Evolutionary conservation across 30 jellyfish, hydroid and myxozoan species (phyloP).

Genomic region (Aurelia sp.): DNA sequence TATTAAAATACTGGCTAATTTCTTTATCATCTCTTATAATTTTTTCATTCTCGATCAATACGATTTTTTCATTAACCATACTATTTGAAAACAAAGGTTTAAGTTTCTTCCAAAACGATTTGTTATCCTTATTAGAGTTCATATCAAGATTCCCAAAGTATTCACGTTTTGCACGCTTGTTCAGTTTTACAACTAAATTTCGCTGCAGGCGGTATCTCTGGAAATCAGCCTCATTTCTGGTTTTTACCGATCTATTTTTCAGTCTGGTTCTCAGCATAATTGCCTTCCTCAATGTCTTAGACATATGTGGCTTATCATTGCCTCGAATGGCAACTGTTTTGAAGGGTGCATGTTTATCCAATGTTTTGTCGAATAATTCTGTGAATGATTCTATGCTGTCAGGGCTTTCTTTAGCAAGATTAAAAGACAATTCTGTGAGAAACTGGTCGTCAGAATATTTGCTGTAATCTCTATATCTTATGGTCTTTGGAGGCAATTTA

Average conservation of each 20-base stretch:
- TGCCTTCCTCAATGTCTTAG: background rate
- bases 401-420: no score
- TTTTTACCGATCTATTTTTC: no score
- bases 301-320: background rate
- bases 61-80: background rate
- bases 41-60: background rate
- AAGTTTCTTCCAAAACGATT: constrained; percentile 1
- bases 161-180: constrained; percentile 3
- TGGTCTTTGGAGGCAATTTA: no score
- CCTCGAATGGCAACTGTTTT: background rate
- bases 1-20: constrained; percentile 2
- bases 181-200: background rate
- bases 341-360: no score
- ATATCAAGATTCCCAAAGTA: constrained; percentile 6
- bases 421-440: no score
- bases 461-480: no score
- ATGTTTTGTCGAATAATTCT: no score
- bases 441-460: no score
- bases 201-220: no score
- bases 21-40: constrained; percentile 1
- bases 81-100: constrained; percentile 17
- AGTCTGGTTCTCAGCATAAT: no score
- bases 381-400: no score
- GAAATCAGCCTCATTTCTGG: no score
- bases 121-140: constrained; percentile 2